A percentile compares a stretch with the other conserved stretches of the same genome.
Conservation (phyloP, 2,888 invertebrate genomes). For the Lithophane ornitopus region DNA sequence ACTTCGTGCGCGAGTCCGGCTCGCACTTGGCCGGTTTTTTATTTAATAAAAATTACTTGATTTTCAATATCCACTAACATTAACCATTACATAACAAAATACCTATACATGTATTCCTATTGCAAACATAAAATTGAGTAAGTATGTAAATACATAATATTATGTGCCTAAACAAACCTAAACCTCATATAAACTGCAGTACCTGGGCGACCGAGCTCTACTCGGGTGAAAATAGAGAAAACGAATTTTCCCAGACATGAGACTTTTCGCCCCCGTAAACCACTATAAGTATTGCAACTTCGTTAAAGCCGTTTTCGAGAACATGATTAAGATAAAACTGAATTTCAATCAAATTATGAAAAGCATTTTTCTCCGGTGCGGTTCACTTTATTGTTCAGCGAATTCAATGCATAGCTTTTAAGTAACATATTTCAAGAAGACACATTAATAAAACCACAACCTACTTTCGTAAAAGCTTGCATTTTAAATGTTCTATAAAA, state of each 20-base stretch:
- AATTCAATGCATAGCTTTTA: conserved; percentile 9
- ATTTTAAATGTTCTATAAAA: conserved; percentile 54
- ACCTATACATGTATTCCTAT: not conserved
- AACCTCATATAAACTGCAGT: not conserved
- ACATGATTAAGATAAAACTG: not conserved
- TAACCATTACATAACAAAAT: not conserved
- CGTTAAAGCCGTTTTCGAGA: too few relatives aligned
- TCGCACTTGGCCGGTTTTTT: too few relatives aligned
- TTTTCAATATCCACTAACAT: not conserved
- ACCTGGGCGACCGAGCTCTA: too few relatives aligned
- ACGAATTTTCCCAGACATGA: too few relatives aligned
- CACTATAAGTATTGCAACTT: too few relatives aligned
- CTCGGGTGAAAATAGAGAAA: too few relatives aligned
- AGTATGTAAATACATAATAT: not conserved
- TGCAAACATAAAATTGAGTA: not conserved
- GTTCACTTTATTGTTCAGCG: not conserved
- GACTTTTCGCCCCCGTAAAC: too few relatives aligned
- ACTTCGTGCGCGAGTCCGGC: too few relatives aligned
- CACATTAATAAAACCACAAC: conserved; percentile 23
- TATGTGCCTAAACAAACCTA: not conserved
- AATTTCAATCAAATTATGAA: conserved; percentile 10
- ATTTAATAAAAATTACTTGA: not conserved
- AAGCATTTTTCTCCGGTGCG: not conserved
- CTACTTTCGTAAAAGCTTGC: conserved; percentile 36
- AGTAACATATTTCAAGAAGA: conserved; percentile 35